Percentiles rank a stretch among this genome's conserved stretches.
These are phyloP conservation scores for Steinernema feltiae DNA, from an alignment of 1,140 invertebrate species.

Conservation along the genomic window DNA sequence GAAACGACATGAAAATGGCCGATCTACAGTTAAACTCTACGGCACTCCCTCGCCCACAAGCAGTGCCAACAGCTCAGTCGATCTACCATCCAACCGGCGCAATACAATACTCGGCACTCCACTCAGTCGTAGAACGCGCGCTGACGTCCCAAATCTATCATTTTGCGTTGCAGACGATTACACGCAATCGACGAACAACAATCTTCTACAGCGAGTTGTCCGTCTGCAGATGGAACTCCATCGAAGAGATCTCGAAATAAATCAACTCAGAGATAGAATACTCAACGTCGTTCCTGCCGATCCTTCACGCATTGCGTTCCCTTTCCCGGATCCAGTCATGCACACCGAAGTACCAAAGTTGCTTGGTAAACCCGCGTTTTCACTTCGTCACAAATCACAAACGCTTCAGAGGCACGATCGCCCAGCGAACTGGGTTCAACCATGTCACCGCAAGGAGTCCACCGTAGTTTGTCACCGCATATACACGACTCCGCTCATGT, in stretches of 20 bases:
- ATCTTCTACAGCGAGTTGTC: not conserved
- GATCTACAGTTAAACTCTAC: not conserved
- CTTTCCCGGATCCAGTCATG: too few species aligned
- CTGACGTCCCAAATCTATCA: not conserved
- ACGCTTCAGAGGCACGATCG: too few species aligned
- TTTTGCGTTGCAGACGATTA: not conserved
- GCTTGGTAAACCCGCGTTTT: too few species aligned
- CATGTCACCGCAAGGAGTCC: not conserved
- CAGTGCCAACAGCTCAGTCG: slow-evolving; percentile 3
- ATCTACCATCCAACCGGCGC: not conserved
- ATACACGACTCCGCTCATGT: not conserved
- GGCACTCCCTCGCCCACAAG: not conserved
- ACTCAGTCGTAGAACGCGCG: not conserved
- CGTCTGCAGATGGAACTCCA: slow-evolving; percentile 10
- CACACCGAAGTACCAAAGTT: too few species aligned
- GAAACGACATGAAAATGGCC: not conserved
- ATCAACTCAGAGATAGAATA: not conserved
- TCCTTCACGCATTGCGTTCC: not conserved
- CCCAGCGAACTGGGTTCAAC: not conserved
- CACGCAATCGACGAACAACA: not conserved
- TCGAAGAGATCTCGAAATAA: not conserved
- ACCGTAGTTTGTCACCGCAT: not conserved
- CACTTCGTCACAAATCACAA: too few species aligned
- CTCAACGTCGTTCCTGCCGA: not conserved
- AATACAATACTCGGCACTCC: not conserved